Evolutionary conservation across 2,888 invertebrate species (phyloP).

Genomic region (Pammene fasciana): DNA sequence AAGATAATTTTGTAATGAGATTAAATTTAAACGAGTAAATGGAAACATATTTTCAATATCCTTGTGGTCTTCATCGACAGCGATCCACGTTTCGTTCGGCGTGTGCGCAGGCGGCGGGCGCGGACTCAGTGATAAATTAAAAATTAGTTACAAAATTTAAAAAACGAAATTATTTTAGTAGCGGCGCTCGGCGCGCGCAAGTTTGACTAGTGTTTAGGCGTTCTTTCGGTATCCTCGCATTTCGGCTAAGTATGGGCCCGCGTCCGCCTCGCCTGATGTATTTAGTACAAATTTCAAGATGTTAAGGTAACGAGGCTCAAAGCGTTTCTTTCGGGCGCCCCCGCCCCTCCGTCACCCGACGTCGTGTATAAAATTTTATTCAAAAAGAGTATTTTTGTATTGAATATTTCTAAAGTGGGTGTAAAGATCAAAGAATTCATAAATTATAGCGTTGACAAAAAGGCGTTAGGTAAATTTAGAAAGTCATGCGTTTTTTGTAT

Average conservation of each 20-base stretch:
- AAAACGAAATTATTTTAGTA: constrained; percentile 79
- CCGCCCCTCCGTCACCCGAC: constrained; percentile 62
- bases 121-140: constrained; percentile 73
- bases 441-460: constrained; percentile 82
- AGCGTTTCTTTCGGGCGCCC: constrained; percentile 78
- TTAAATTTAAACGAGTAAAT: constrained; percentile 54
- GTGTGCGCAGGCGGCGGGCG: constrained; percentile 63
- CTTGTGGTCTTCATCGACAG: constrained; percentile 83
- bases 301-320: constrained; percentile 84
- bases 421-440: constrained; percentile 84
- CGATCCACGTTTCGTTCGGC: constrained; percentile 76
- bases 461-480: constrained; percentile 82
- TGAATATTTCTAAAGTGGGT: constrained; percentile 85
- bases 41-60: constrained; percentile 75
- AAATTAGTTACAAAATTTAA: constrained; percentile 78
- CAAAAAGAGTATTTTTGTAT: constrained; percentile 85
- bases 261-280: constrained; percentile 81
- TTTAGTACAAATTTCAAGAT: constrained; percentile 84
- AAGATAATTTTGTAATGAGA: constrained; percentile 71
- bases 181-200: constrained; percentile 48
- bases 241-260: constrained; percentile 82
- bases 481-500: constrained; percentile 84
- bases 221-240: constrained; percentile 83
- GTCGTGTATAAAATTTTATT: constrained; percentile 84
- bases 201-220: constrained; percentile 81